phyloP scores from a whole-genome alignment of 2,113 vertebrate genomes.

The Tiliqua scincoides region DNA sequence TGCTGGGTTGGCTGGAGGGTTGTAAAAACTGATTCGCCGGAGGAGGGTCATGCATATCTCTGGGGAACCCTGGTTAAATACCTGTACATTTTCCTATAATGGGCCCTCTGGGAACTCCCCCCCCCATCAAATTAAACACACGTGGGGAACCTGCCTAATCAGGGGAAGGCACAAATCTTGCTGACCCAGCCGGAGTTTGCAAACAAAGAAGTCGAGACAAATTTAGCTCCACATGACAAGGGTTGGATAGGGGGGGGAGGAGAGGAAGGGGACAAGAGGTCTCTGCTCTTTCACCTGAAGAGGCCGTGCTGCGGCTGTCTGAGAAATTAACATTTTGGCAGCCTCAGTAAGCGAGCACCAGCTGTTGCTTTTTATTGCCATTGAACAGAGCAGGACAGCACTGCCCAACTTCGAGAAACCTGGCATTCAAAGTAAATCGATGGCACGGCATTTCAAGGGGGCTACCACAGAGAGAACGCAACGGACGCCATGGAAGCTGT shows the following conservation, averaged over 20 bases:
- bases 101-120: constrained; percentile 54
- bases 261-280: constrained; percentile 45
- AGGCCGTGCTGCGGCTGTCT: constrained; percentile 1
- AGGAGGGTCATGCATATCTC: constrained; percentile 55
- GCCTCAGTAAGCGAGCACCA: constrained; percentile 46
- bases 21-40: constrained; percentile 59
- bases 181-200: constrained; percentile 58
- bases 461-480: background rate
- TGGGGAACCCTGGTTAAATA: constrained; percentile 51
- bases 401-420: background rate
- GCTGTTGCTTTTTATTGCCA: constrained; percentile 17
- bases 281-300: constrained; percentile 46
- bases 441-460: background rate
- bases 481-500: background rate
- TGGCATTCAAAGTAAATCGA: constrained; percentile 41
- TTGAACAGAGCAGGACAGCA: background rate
- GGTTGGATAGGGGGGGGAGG: constrained; percentile 41
- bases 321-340: constrained; percentile 48
- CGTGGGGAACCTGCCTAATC: constrained; percentile 53
- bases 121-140: constrained; percentile 32
- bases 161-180: constrained; percentile 56
- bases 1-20: constrained; percentile 63
- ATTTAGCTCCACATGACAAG: constrained; percentile 44
- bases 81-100: constrained; percentile 52
- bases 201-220: constrained; percentile 62